Percentiles rank a stretch among this genome's conserved stretches.
Conservation (phyloP, 2,113 vertebrate species). For the Helogale parvula region DNA sequence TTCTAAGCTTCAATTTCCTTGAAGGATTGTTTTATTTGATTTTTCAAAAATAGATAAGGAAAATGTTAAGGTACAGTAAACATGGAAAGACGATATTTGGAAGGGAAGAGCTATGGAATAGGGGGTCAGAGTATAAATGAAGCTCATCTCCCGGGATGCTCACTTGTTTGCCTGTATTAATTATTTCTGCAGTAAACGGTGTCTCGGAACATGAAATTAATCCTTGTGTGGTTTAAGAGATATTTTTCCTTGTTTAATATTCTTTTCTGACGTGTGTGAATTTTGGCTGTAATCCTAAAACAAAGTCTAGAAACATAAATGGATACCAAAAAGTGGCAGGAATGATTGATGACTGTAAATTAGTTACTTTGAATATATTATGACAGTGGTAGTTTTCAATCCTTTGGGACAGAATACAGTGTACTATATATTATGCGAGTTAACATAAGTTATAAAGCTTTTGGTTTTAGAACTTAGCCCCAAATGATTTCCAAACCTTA, state of each 20-base stretch:
- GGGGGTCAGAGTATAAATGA: slow-evolving; percentile 43
- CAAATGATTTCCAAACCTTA: slow-evolving; percentile 7
- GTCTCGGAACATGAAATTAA: slow-evolving; percentile 34
- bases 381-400: not conserved
- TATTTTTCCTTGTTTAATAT: slow-evolving; percentile 42
- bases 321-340: not conserved
- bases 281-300: slow-evolving; percentile 27
- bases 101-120: not conserved
- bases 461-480: not conserved
- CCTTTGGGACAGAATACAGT: not conserved
- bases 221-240: slow-evolving; percentile 40
- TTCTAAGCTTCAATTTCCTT: slow-evolving; percentile 65
- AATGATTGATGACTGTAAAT: slow-evolving; percentile 35
- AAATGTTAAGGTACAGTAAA: slow-evolving; percentile 44
- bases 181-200: slow-evolving; percentile 71
- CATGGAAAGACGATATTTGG: slow-evolving; percentile 16
- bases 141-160: not conserved
- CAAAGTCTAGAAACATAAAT: slow-evolving; percentile 42
- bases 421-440: not conserved
- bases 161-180: slow-evolving; percentile 69
- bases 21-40: slow-evolving; percentile 59
- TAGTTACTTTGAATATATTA: slow-evolving; percentile 15
- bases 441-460: not conserved
- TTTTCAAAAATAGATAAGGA: slow-evolving; percentile 56
- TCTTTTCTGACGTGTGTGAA: not conserved